These are phyloP conservation scores for Perca schrenkii DNA, from an alignment of 2,113 vertebrate species.

Conservation along the genomic window DNA sequence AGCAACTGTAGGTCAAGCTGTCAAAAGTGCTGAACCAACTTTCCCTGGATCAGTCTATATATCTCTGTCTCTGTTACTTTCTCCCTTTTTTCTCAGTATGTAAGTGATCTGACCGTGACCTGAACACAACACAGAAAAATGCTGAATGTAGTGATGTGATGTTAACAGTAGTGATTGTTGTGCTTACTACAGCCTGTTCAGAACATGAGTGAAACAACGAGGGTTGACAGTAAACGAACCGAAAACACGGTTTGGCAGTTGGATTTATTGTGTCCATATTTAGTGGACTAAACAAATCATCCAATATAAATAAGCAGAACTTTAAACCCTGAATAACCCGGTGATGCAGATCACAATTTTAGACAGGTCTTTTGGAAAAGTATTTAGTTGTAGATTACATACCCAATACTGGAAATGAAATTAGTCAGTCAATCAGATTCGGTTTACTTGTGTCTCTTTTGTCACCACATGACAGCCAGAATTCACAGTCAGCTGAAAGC, in stretches of 20 bases:
- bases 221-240: not conserved
- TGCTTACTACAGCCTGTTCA: not conserved
- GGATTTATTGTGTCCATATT: not conserved
- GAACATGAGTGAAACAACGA: not conserved
- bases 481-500: constrained; percentile 35
- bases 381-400: constrained; percentile 12
- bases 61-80: constrained; percentile 36
- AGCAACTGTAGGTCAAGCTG: constrained; percentile 41
- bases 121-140: constrained; percentile 25
- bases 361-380: not conserved
- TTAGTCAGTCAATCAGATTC: not conserved
- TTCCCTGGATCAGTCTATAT: not conserved
- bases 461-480: not conserved
- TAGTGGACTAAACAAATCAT: not conserved
- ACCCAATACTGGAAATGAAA: constrained; percentile 8
- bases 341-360: constrained; percentile 2
- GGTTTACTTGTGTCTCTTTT: constrained; percentile 2
- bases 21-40: constrained; percentile 49
- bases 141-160: constrained; percentile 23
- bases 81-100: constrained; percentile 17
- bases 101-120: constrained; percentile 40
- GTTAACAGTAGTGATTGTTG: constrained; percentile 5
- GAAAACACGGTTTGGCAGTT: constrained; percentile 1
- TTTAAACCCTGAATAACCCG: not conserved
- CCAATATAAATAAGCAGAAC: not conserved